A percentile compares a stretch with the other conserved stretches of the same genome.
Conservation (phyloP, 2,113 vertebrate species). For the Platycercus adscitus region DNA sequence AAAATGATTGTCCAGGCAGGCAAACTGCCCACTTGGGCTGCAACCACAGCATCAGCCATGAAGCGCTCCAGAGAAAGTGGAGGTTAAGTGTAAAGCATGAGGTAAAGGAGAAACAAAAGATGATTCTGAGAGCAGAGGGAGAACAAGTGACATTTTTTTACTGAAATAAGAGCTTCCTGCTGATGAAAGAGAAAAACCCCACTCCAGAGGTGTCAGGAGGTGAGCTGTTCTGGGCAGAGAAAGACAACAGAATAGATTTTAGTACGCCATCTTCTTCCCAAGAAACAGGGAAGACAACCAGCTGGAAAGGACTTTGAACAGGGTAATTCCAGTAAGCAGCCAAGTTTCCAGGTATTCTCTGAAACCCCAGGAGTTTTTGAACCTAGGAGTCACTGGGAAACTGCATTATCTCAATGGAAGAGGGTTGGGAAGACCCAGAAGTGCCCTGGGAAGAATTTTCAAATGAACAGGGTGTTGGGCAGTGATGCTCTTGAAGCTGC, state of each 20-base stretch:
- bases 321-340: background rate
- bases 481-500: background rate
- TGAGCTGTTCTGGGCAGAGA: background rate
- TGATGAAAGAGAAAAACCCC: background rate
- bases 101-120: background rate
- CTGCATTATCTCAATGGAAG: background rate
- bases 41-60: background rate
- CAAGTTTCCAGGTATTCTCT: background rate
- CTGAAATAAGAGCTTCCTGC: background rate
- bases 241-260: background rate
- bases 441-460: background rate
- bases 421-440: background rate
- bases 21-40: background rate
- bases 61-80: background rate
- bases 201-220: background rate
- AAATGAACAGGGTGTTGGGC: background rate
- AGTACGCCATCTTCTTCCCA: background rate
- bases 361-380: background rate
- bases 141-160: background rate
- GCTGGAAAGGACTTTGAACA: background rate
- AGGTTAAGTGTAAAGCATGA: background rate
- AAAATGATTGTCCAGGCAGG: background rate
- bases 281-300: background rate
- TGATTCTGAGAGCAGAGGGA: background rate
- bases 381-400: background rate